phyloP scores from a whole-genome alignment of 2,797 vertebrate species.

The Erpetoichthys calabaricus region DNA sequence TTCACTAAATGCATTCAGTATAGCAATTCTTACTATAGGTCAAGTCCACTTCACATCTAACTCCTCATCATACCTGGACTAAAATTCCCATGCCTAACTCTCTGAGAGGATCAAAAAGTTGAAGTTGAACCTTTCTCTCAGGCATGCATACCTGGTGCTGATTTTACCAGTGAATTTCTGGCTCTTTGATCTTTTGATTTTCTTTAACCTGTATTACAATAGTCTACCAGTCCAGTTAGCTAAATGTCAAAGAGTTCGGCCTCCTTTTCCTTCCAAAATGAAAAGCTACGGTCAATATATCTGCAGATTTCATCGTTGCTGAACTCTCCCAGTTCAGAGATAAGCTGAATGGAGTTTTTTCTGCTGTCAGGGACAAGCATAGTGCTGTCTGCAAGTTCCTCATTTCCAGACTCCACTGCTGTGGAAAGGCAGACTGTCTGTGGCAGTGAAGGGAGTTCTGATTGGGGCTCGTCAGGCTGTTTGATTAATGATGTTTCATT shows the following conservation, averaged over 20 bases:
- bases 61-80: too few relatives aligned
- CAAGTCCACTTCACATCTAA: too few relatives aligned
- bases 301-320: constrained; percentile 86
- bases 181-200: neutral
- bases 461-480: neutral
- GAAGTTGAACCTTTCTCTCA: neutral
- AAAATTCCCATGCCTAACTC: neutral
- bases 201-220: neutral
- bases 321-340: constrained; percentile 83
- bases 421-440: constrained; percentile 16
- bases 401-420: constrained; percentile 18
- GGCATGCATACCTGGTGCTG: neutral
- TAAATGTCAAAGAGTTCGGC: constrained; percentile 77
- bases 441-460: constrained; percentile 22
- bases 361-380: constrained; percentile 17
- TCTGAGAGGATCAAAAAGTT: constrained; percentile 19
- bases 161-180: neutral
- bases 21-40: too few relatives aligned
- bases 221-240: neutral
- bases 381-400: constrained; percentile 17
- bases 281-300: constrained; percentile 93
- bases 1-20: too few relatives aligned
- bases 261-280: constrained; percentile 96
- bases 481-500: constrained; percentile 9
- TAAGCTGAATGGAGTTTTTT: constrained; percentile 57